Percentiles rank a stretch among this genome's conserved stretches.
These are phyloP conservation scores for Platalea minor DNA, from an alignment of 2,797 vertebrate species.

Conservation along the genomic window DNA sequence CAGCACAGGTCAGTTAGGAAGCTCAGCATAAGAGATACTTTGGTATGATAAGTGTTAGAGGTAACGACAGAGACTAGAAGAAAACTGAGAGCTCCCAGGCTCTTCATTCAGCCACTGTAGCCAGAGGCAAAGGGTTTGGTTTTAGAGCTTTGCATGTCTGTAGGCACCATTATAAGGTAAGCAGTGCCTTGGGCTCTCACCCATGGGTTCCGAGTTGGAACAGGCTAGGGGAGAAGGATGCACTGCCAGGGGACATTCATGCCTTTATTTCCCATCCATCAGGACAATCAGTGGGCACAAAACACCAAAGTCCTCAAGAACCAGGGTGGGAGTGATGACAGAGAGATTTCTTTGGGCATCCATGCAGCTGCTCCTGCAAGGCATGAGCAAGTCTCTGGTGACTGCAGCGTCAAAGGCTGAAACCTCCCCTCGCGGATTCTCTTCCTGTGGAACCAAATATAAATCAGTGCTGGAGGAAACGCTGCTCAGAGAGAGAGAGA, in stretches of 20 bases:
- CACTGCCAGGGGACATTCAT: neutral
- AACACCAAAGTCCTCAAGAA: neutral
- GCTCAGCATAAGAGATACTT: neutral
- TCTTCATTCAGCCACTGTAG: neutral
- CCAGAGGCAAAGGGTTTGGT: neutral
- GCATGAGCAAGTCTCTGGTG: neutral
- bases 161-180: neutral
- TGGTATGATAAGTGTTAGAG: neutral
- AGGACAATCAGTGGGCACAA: neutral
- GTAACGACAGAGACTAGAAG: neutral
- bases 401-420: neutral
- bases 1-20: neutral
- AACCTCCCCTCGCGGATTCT: neutral
- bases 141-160: neutral
- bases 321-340: neutral
- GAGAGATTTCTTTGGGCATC: neutral
- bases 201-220: accelerated
- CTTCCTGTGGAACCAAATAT: constrained; percentile 39
- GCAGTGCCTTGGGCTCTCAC: neutral
- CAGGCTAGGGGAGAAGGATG: neutral
- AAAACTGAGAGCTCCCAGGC: neutral
- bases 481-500: neutral
- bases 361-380: neutral
- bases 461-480: constrained; percentile 49
- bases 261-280: neutral